Evolutionary conservation across 2,113 vertebrate species (phyloP).

Genomic region (Bothrops jararaca): DNA sequence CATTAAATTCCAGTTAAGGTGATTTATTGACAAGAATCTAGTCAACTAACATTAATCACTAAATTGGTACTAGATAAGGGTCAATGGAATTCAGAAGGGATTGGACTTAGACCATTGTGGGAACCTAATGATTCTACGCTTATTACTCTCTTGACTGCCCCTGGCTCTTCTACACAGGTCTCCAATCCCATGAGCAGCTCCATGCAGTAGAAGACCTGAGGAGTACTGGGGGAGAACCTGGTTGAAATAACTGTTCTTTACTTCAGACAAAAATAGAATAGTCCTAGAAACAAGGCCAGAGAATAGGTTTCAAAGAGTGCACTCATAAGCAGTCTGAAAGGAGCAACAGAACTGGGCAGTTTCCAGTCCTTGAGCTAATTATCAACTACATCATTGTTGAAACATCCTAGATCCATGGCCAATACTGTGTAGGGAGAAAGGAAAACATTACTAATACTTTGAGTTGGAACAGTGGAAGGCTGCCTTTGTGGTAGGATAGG

Average conservation of each 20-base stretch:
- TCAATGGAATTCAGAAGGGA: background rate
- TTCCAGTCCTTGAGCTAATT: background rate
- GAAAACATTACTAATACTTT: background rate
- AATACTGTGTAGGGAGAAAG: background rate
- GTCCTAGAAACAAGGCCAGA: background rate
- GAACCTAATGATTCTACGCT: background rate
- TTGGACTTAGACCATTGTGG: background rate
- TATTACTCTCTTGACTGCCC: background rate
- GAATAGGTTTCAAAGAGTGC: background rate
- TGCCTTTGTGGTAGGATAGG: background rate
- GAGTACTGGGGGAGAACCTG: background rate
- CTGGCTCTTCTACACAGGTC: background rate
- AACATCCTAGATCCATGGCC: background rate
- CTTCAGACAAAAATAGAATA: background rate
- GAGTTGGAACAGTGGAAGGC: background rate
- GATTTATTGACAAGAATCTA: background rate
- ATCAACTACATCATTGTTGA: background rate
- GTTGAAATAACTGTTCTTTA: background rate
- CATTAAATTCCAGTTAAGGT: background rate
- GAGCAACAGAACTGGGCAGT: background rate
- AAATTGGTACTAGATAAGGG: background rate
- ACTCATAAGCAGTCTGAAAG: background rate
- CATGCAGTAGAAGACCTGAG: background rate
- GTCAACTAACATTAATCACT: background rate
- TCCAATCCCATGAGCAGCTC: background rate